A percentile compares a stretch with the other conserved stretches of the same genome.
These are phyloP conservation scores for Chascanopsetta lugubris DNA, from an alignment of 2,113 vertebrate species.

Conservation along the genomic window DNA sequence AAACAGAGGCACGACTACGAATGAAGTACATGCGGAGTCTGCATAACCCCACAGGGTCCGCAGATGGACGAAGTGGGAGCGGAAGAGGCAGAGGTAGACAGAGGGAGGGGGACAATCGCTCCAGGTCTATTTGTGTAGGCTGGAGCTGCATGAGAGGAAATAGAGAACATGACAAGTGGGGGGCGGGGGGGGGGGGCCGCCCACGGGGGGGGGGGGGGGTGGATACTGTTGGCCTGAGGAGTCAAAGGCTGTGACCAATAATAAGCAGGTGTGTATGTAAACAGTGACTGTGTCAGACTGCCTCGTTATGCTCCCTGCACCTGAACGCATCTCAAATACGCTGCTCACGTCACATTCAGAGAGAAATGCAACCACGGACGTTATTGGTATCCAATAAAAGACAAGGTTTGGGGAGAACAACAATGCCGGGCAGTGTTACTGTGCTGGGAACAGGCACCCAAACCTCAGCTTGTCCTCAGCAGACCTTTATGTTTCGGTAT, in stretches of 20 bases:
- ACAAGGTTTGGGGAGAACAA: neutral
- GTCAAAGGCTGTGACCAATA: conserved; percentile 19
- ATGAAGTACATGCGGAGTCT: conserved; percentile 42
- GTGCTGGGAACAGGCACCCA: neutral
- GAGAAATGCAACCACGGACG: too few relatives aligned
- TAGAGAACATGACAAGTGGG: conserved; percentile 7
- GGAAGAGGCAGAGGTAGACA: neutral
- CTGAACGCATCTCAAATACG: too few relatives aligned
- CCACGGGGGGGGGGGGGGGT: neutral
- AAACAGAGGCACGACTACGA: conserved; percentile 44
- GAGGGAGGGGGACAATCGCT: conserved; percentile 8
- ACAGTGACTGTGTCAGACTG: conserved; percentile 13
- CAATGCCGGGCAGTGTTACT: neutral
- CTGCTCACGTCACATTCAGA: too few relatives aligned
- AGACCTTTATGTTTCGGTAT: neutral
- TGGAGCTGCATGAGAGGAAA: conserved; percentile 31
- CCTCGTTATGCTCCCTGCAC: neutral
- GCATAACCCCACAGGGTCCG: conserved; percentile 47
- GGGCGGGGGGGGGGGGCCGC: neutral
- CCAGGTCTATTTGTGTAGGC: conserved; percentile 34
- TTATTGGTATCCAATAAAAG: neutral
- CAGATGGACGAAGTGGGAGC: conserved; percentile 47
- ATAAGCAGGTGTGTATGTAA: conserved; percentile 36
- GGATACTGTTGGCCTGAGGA: conserved; percentile 2
- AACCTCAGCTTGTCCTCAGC: neutral